Evolutionary conservation across 2,113 vertebrate species (phyloP), one percentile per base, ranked within the genome.

Genomic region (Paralichthys olivaceus): DNA sequence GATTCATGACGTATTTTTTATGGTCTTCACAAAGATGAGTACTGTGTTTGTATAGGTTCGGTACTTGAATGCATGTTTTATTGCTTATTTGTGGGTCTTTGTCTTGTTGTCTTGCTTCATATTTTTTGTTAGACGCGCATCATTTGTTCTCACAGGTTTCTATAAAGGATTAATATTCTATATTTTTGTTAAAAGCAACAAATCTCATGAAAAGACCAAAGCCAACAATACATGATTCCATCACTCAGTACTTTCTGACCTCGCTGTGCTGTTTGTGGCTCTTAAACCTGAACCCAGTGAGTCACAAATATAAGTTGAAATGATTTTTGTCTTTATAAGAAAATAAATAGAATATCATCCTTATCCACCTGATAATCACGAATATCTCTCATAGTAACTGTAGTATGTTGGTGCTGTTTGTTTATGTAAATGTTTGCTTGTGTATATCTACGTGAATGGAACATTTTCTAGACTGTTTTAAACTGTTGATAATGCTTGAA

Each of bases 401-500:
- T 1, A 53, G 49, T n/a, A 40, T 72, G 55, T 65, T 45, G 23
- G 20, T 23, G n/a, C 22, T 23, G n/a, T 56, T 45, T 80, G 45
- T 72, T 40, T 61, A n/a, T 68, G 20, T 74, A 79, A 75, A 32
- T 69, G 68, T 68, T 34, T 72, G 66, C 20, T 51, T 65, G 53
- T 71, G 81, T 72, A 19, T 65, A 54, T 69, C 51, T 72, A 78
- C 66, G 23, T 67, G 59, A 83, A 76, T 84, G 77, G 6, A 72
- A 81, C 51, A 62, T 58, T 34, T 61, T 72, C 9, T 25, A 20
- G 51, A 58, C 37, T 49, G 47, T 83, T 77, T 79, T 68, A 79
- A 77, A 81, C 15, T 79, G 66, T 76, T 77, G 14, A 64, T 53
- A 65, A 57, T 82, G 69, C 59, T 75, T 7, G 74, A 87, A 70